Evolutionary conservation across 37 sponge, comb jelly and placozoan species (phyloP).

Genomic region (Hexactinellida sp.): DNA sequence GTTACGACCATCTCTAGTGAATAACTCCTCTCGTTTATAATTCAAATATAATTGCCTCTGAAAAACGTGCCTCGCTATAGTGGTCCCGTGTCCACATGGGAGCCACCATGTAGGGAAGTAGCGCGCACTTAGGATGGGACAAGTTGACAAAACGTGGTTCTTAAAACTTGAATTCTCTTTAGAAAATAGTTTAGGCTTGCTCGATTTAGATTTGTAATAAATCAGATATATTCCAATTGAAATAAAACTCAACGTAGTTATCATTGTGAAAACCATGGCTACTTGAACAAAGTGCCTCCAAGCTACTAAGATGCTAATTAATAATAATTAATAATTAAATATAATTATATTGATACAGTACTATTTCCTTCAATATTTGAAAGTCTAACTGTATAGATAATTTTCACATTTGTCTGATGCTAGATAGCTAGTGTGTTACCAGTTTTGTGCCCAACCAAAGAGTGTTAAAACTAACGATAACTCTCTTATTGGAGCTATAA

Average conservation of each 20-base stretch:
- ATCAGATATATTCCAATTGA: background rate
- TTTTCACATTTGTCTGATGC: no score
- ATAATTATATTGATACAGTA: no score
- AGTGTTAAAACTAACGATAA: no score
- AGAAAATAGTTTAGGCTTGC: background rate
- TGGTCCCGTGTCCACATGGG: background rate
- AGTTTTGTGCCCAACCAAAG: no score
- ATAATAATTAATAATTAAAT: no score
- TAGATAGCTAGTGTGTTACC: no score
- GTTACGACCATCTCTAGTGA: background rate
- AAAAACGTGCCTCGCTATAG: background rate
- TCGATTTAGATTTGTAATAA: background rate
- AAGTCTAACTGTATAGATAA: no score
- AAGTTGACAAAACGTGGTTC: background rate
- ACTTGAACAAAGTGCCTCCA: no score
- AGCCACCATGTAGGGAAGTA: conserved; percentile 6
- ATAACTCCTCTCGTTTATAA: background rate
- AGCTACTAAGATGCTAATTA: no score
- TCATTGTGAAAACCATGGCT: background rate
- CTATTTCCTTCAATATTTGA: no score
- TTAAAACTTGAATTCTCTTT: background rate
- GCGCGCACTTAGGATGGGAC: background rate
- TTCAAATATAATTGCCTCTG: background rate
- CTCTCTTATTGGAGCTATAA: no score
- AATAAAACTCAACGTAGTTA: background rate